These are phyloP conservation scores for Acipenser ruthenus DNA, from an alignment of 2,797 vertebrate species.

Conservation along the genomic window DNA sequence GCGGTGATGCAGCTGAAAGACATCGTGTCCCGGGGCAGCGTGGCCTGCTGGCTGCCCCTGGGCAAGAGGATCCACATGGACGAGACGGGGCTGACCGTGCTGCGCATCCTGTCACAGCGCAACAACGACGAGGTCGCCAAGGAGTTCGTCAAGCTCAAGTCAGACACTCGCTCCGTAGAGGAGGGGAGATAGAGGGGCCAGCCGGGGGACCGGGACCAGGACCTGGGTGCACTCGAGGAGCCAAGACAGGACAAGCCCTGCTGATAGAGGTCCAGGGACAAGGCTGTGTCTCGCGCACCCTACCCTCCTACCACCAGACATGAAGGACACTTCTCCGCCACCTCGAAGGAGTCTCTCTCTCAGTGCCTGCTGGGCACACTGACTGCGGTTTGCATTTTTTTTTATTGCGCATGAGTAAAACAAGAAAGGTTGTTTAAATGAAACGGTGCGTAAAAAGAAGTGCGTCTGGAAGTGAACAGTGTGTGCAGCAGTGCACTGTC, in stretches of 20 bases:
- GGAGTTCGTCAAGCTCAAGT: constrained; percentile 70
- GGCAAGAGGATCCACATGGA: constrained; percentile 60
- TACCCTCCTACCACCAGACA: no score
- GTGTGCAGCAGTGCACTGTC: no score
- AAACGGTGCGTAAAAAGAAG: no score
- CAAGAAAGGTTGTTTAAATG: no score
- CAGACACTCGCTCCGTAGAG: constrained; percentile 62
- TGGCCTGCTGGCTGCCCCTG: constrained; percentile 65
- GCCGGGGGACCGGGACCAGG: constrained; percentile 25
- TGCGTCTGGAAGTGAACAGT: no score
- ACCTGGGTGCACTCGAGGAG: constrained; percentile 7
- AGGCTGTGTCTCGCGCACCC: no score
- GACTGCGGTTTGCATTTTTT: no score
- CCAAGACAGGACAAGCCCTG: no score
- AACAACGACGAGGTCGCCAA: constrained; percentile 72
- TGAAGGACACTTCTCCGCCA: no score
- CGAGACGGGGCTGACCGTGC: constrained; percentile 29
- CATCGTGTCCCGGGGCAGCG: constrained; percentile 66
- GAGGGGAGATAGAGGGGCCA: constrained; percentile 52
- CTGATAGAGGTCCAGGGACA: no score
- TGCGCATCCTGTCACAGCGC: constrained; percentile 68
- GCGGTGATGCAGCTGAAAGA: constrained; percentile 86
- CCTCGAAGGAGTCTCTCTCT: constrained; percentile 9
- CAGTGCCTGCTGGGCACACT: not conserved
- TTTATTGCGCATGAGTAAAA: no score